Evolutionary conservation across 37 sponge, comb jelly and placozoan genomes (phyloP), one percentile per base, ranked within the genome.

Genomic region (Trichoplax adhaerens): DNA sequence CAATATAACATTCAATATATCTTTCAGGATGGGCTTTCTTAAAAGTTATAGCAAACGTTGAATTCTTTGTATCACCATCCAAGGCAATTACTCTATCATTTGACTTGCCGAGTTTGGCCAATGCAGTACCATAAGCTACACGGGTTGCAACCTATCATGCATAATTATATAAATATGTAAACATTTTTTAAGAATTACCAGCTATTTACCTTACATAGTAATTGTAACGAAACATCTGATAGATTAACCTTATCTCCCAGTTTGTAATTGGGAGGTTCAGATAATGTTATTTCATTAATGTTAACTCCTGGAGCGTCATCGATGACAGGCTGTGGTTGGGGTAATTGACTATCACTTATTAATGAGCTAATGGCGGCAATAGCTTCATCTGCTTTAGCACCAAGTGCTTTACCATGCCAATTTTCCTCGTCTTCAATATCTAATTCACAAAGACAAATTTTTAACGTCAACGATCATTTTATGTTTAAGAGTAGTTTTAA

Each of bases 31-130:
- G 65, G 61, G 76, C 86, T 0, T 85, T 86, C 87, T 96, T 91
- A 87, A 93, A 96, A 59, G 89, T 91, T 56, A 91, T 82, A 58
- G 98, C 76, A 74, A 86, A 96, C 57, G 98, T 96, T 65, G 93
- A 91, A 79, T 96, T 96, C 73, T 96, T 96, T n/a, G 98, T 96
- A 74, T 96, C 98, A 3, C 87, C 98, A 70, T 96, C 98, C 55
- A 96, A 68, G 57, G 84, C 89, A 2, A 86, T 70, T 4, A 96
- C 75, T 1, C 85, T 74, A 2, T 54, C 56, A 62, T 54, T 78
- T 65, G 66, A 71, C 53, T 85, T 84, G 2, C 98, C 98, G n/a
- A 96, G 76, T 58, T 86, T 96, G 46, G 81, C 89, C 6, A 96
- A 77, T 8, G 89, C 92, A 53, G 79, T 81, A 49, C 98, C 98